A percentile compares a stretch with the other conserved stretches of the same genome.
Conservation (phyloP, 1,140 invertebrate species). For the Procambarus clarkii region DNA sequence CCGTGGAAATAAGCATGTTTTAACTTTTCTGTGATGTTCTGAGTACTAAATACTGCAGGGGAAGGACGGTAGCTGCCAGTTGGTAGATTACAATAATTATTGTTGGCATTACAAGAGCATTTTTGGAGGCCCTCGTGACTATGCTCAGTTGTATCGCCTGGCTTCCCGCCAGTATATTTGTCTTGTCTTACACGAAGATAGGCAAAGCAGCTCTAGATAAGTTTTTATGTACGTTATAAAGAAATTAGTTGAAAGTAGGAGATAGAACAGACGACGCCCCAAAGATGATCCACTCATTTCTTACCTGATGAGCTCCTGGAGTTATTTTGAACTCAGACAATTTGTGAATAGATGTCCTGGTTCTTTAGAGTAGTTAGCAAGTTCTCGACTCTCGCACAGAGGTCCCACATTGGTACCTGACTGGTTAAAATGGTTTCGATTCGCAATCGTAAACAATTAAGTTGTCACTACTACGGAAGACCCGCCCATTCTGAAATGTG, state of each 20-base stretch:
- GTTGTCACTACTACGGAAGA: not conserved
- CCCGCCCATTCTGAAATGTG: no score
- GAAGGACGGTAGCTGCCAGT: not conserved
- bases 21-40: not conserved
- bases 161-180: no score
- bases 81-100: not conserved
- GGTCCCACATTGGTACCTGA: not conserved
- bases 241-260: not conserved
- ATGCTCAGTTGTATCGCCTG: no score
- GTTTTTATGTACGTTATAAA: not conserved
- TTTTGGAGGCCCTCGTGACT: no score
- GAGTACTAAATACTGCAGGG: not conserved
- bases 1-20: not conserved
- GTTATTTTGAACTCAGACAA: not conserved
- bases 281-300: not conserved
- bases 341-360: not conserved
- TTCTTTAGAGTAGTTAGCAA: not conserved
- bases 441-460: not conserved
- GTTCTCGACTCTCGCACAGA: not conserved
- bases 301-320: not conserved
- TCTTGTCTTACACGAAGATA: not conserved
- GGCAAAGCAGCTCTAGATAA: not conserved
- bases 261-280: not conserved
- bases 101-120: not conserved
- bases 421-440: not conserved